A percentile compares a stretch with the other conserved stretches of the same genome.
These are phyloP conservation scores for Albula goreensis DNA, from an alignment of 2,113 vertebrate species.

Conservation along the genomic window DNA sequence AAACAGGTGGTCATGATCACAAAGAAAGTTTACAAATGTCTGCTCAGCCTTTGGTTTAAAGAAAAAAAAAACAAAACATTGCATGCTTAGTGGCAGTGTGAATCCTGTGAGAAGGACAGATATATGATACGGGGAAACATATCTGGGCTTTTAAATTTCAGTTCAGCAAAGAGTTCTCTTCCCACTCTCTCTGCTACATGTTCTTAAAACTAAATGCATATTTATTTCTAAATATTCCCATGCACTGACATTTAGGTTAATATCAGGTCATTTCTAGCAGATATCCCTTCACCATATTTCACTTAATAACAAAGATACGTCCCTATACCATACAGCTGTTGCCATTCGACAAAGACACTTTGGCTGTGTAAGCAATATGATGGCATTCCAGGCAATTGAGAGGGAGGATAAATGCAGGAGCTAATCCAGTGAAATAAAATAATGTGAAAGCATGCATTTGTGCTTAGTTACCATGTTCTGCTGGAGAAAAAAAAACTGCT, in stretches of 20 bases:
- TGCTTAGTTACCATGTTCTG: not conserved
- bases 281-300: not conserved
- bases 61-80: slow-evolving; percentile 33
- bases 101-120: slow-evolving; percentile 29
- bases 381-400: not conserved
- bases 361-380: not conserved
- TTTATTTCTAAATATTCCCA: not conserved
- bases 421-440: not conserved
- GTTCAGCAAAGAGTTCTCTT: not conserved
- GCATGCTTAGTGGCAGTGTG: slow-evolving; percentile 44
- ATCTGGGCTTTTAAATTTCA: not conserved
- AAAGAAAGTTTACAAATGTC: slow-evolving; percentile 50
- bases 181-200: not conserved
- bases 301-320: not conserved
- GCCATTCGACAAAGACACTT: not conserved
- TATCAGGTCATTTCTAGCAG: not conserved
- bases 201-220: not conserved
- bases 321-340: not conserved
- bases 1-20: slow-evolving; percentile 72
- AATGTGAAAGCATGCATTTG: not conserved
- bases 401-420: not conserved
- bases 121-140: slow-evolving; percentile 21
- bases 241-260: not conserved
- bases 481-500: not conserved
- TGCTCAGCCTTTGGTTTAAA: slow-evolving; percentile 44